A percentile compares a stretch with the other conserved stretches of the same genome.
phyloP scores from a whole-genome alignment of 2,888 invertebrate species.

The Metalampra italica region DNA sequence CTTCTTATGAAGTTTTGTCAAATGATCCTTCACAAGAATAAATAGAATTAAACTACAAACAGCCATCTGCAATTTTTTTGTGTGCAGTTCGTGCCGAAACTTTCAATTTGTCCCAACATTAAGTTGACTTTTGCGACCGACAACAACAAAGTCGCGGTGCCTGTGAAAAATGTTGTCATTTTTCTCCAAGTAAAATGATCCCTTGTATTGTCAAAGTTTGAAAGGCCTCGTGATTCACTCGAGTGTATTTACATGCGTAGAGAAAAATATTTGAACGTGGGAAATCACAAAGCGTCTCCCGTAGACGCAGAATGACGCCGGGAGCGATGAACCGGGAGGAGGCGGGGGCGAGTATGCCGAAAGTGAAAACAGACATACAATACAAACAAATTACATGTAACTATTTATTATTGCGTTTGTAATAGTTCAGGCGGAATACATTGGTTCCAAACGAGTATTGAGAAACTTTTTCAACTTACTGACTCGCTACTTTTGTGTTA shows the following conservation, averaged over 20 bases:
- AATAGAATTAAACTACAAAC: slow-evolving; percentile 20
- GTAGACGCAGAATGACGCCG: slow-evolving; percentile 3
- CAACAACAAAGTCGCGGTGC: slow-evolving; percentile 32
- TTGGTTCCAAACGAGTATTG: slow-evolving; percentile 12
- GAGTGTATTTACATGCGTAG: slow-evolving; percentile 47
- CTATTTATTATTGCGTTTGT: slow-evolving; percentile 21
- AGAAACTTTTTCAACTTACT: slow-evolving; percentile 20
- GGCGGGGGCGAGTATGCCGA: slow-evolving; percentile 8
- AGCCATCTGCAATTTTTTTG: slow-evolving; percentile 23
- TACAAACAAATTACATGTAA: slow-evolving; percentile 28
- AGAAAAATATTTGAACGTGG: slow-evolving; percentile 41
- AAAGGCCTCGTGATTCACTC: slow-evolving; percentile 44
- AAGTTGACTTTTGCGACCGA: slow-evolving; percentile 8
- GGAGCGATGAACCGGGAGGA: slow-evolving; percentile 27
- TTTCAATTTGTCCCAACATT: slow-evolving; percentile 39
- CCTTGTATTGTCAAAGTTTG: slow-evolving; percentile 49
- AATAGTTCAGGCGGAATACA: slow-evolving; percentile 26
- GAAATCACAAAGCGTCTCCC: slow-evolving; percentile 32
- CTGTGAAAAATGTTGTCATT: slow-evolving; percentile 46
- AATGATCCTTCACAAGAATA: slow-evolving; percentile 19
- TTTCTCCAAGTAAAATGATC: slow-evolving; percentile 54
- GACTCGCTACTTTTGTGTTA: background rate
- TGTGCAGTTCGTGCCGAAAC: slow-evolving; percentile 28
- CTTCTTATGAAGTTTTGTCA: slow-evolving; percentile 17
- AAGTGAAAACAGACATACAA: slow-evolving; percentile 26